Evolutionary conservation across 2,113 vertebrate species (phyloP).

Genomic region (Nansenia antarctica): DNA sequence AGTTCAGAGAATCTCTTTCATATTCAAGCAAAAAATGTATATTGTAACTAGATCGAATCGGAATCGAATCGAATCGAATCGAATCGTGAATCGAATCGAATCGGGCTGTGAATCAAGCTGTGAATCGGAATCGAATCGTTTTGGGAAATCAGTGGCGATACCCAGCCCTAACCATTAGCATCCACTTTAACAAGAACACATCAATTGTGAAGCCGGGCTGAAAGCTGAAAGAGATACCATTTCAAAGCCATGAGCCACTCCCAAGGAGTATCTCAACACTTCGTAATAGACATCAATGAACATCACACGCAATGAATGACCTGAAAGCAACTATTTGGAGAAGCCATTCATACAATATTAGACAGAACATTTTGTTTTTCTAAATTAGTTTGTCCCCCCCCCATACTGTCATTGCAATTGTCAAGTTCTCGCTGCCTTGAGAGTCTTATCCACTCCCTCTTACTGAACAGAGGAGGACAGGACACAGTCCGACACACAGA

Average conservation of each 20-base stretch:
- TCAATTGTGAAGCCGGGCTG: constrained; percentile 8
- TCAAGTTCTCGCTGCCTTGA: background rate
- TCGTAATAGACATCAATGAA: background rate
- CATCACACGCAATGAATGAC: background rate
- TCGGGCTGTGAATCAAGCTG: too few relatives aligned
- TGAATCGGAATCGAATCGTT: too few relatives aligned
- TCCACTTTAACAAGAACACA: constrained; percentile 18
- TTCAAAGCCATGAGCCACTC: background rate
- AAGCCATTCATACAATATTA: background rate
- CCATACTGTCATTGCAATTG: background rate
- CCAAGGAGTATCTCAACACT: background rate
- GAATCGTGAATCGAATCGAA: too few relatives aligned
- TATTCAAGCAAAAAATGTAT: too few relatives aligned
- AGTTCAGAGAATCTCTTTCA: too few relatives aligned
- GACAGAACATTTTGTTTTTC: background rate
- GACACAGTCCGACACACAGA: background rate
- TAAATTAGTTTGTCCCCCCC: background rate
- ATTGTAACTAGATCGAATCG: too few relatives aligned
- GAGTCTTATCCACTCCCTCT: background rate
- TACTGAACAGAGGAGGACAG: background rate
- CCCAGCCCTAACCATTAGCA: background rate
- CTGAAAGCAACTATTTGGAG: background rate
- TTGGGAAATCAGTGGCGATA: too few relatives aligned
- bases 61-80: too few relatives aligned
- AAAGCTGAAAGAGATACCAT: constrained; percentile 3